phyloP scores from a whole-genome alignment of 1,140 invertebrate species.

The Camponotus vicinus region DNA sequence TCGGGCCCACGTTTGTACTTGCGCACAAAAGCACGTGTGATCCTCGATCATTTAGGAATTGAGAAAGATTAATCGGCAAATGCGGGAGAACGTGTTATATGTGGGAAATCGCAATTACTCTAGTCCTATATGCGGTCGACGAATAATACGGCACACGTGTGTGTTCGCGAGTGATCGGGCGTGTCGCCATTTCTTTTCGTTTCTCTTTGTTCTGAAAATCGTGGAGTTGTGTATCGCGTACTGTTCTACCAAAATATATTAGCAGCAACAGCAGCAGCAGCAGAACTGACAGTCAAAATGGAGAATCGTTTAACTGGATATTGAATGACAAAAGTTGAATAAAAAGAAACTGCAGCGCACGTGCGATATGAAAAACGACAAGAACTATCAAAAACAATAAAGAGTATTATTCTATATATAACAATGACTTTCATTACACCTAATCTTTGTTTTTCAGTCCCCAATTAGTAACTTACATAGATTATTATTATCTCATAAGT shows the following conservation, averaged over 20 bases:
- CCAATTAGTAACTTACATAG: not conserved
- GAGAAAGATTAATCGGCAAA: conserved; percentile 39
- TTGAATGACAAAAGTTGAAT: conserved; percentile 69
- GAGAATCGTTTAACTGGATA: conserved; percentile 68
- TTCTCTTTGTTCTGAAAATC: conserved; percentile 65
- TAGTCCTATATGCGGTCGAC: conserved; percentile 78
- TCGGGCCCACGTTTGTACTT: conserved; percentile 49
- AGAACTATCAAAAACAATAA: conserved; percentile 85
- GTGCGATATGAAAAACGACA: conserved; percentile 82
- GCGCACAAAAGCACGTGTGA: conserved; percentile 54
- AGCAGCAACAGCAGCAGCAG: conserved; percentile 60
- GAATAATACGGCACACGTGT: conserved; percentile 61
- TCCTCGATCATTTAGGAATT: conserved; percentile 57
- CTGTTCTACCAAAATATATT: conserved; percentile 72
- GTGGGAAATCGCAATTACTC: conserved; percentile 75
- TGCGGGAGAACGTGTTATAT: not conserved
- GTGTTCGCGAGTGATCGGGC: conserved; percentile 73
- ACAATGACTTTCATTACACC: conserved; percentile 74
- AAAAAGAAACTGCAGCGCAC: conserved; percentile 78
- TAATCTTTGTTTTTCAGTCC: conserved; percentile 8
- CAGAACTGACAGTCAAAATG: conserved; percentile 62
- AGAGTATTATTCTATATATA: conserved; percentile 87
- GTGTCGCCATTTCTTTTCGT: conserved; percentile 70
- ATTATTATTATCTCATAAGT: no score
- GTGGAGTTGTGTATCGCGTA: conserved; percentile 72